A percentile compares a stretch with the other conserved stretches of the same genome.
Evolutionary conservation across 2,797 vertebrate genomes (phyloP).

Genomic region (Periparus ater): DNA sequence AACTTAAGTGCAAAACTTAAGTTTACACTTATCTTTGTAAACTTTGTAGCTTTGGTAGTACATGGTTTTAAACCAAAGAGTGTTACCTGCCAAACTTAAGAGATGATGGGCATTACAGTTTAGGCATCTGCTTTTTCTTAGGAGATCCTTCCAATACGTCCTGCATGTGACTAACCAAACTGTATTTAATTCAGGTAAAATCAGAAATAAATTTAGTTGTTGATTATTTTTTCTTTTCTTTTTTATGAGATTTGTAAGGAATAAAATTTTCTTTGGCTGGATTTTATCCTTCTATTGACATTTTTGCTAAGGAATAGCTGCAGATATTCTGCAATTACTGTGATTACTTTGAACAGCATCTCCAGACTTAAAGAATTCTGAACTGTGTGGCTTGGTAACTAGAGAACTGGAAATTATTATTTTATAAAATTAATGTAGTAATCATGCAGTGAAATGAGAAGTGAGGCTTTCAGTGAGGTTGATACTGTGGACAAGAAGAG

Average conservation of each 20-base stretch:
- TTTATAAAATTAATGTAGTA: not conserved
- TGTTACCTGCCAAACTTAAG: not conserved
- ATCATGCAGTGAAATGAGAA: not conserved
- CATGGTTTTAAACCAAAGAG: not conserved
- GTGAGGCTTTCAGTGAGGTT: not conserved
- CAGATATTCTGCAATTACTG: not conserved
- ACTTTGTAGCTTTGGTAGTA: not conserved
- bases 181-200: not conserved
- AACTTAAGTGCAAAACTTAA: not conserved
- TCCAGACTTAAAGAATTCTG: not conserved
- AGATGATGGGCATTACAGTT: not conserved
- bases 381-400: not conserved
- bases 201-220: not conserved
- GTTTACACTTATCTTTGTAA: too few relatives aligned
- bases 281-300: not conserved
- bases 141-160: not conserved
- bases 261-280: not conserved
- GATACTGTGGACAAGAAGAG: not conserved
- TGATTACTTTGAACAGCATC: not conserved
- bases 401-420: not conserved
- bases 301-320: not conserved
- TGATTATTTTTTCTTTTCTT: not conserved
- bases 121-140: not conserved
- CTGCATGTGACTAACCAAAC: not conserved
- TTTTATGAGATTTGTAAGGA: not conserved